phyloP scores from a whole-genome alignment of 2,797 vertebrate species.

The Scolopax bukidnonensis region DNA sequence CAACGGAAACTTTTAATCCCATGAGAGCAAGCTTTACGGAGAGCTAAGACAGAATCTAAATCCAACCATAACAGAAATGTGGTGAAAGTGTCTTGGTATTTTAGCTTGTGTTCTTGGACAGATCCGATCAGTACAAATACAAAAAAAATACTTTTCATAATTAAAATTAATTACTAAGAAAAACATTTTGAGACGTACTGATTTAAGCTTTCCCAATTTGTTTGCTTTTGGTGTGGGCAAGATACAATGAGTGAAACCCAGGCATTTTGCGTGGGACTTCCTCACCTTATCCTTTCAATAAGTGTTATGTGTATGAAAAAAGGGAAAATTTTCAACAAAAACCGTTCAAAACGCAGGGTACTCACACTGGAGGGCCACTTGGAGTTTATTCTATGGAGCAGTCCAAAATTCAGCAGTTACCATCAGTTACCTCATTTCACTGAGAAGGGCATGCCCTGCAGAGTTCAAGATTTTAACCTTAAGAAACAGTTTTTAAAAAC shows the following conservation, averaged over 20 bases:
- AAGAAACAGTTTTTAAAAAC: background rate
- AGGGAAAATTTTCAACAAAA: background rate
- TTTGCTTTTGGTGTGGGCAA: background rate
- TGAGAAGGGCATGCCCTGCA: background rate
- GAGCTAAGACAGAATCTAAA: background rate
- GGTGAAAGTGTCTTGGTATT: background rate
- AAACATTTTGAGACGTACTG: background rate
- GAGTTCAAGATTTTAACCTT: background rate
- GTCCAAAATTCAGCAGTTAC: background rate
- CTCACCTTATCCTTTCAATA: background rate
- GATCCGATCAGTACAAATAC: background rate
- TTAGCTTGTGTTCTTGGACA: background rate
- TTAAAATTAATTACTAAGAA: slow-evolving; percentile 11
- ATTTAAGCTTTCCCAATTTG: background rate
- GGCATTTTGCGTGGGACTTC: background rate
- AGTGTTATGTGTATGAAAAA: background rate
- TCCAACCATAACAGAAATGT: background rate
- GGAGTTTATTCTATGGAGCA: background rate
- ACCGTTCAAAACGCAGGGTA: background rate
- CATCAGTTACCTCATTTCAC: background rate
- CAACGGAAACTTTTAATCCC: background rate
- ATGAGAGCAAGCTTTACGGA: background rate
- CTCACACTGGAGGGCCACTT: background rate
- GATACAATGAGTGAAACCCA: background rate
- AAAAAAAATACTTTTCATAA: background rate